Conservation (phyloP, 2,888 invertebrate genomes). For the Erebia ligea region DNA sequence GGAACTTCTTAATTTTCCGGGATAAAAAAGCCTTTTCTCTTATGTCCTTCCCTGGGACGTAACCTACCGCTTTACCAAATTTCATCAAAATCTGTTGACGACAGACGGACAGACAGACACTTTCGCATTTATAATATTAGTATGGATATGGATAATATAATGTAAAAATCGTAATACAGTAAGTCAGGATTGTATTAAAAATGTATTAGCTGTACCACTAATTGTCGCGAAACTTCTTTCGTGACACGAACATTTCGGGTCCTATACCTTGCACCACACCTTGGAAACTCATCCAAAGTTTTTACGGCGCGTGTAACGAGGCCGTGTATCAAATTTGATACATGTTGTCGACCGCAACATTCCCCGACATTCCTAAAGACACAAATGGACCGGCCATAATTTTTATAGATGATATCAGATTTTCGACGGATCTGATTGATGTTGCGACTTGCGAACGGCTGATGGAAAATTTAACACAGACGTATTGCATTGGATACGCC, state of each 20-base stretch:
- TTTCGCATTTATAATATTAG: no score
- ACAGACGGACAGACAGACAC: no score
- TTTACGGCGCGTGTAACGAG: slow-evolving; percentile 63
- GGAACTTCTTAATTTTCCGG: no score
- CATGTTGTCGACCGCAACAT: slow-evolving; percentile 56
- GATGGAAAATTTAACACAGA: slow-evolving; percentile 34
- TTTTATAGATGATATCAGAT: slow-evolving; percentile 62
- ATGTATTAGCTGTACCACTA: no score
- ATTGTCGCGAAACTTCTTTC: no score
- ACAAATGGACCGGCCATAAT: slow-evolving; percentile 65
- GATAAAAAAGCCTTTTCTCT: no score
- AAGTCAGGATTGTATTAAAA: no score
- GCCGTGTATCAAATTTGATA: slow-evolving; percentile 70
- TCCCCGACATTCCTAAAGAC: slow-evolving; percentile 49
- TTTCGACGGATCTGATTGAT: slow-evolving; percentile 48
- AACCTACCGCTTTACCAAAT: no score
- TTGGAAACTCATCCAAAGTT: slow-evolving; percentile 56
- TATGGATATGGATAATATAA: no score
- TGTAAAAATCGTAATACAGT: no score
- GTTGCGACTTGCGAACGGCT: slow-evolving; percentile 41
- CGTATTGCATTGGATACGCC: slow-evolving; percentile 29
- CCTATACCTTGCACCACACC: slow-evolving; percentile 44
- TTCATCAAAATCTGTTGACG: no score
- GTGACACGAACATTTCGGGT: not conserved
- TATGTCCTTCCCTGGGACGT: no score